Percentiles rank a stretch among this genome's conserved stretches.
Conservation (phyloP, 2,797 vertebrate genomes). For the Manis javanica region DNA sequence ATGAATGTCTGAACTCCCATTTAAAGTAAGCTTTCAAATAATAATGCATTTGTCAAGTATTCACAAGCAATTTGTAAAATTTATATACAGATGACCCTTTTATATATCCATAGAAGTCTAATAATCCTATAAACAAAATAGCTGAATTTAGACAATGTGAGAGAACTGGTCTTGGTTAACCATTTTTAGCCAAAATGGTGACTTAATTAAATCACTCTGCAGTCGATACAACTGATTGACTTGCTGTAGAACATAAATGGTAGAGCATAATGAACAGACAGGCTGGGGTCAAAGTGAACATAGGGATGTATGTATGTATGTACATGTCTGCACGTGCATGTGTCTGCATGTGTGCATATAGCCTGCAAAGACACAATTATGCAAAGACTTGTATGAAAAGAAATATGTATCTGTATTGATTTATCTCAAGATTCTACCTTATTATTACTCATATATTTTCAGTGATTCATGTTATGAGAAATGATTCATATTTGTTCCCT, state of each 20-base stretch:
- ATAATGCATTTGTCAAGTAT: conserved; percentile 50
- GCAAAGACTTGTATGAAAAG: neutral
- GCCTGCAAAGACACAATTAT: neutral
- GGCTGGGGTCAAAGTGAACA: neutral
- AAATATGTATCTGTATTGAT: neutral
- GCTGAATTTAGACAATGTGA: conserved; percentile 7
- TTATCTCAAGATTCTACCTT: neutral
- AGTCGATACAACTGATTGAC: neutral
- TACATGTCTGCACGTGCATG: accelerated
- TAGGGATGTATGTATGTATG: neutral
- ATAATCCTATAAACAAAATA: conserved; percentile 51
- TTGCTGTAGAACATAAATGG: neutral
- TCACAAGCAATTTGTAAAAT: conserved; percentile 68
- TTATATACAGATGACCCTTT: conserved; percentile 46
- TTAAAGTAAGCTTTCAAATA: conserved; percentile 60
- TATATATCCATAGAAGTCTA: conserved; percentile 8
- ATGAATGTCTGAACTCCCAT: conserved; percentile 31
- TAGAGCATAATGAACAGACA: conserved; percentile 43
- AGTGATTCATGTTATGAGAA: neutral
- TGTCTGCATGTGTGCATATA: neutral
- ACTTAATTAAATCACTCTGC: conserved; percentile 43
- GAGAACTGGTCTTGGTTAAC: neutral
- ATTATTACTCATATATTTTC: conserved; percentile 19
- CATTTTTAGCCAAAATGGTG: conserved; percentile 50
- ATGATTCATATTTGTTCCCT: conserved; percentile 27